These are phyloP conservation scores for Crioceris asparagi DNA, from an alignment of 2,888 invertebrate species.

Conservation along the genomic window DNA sequence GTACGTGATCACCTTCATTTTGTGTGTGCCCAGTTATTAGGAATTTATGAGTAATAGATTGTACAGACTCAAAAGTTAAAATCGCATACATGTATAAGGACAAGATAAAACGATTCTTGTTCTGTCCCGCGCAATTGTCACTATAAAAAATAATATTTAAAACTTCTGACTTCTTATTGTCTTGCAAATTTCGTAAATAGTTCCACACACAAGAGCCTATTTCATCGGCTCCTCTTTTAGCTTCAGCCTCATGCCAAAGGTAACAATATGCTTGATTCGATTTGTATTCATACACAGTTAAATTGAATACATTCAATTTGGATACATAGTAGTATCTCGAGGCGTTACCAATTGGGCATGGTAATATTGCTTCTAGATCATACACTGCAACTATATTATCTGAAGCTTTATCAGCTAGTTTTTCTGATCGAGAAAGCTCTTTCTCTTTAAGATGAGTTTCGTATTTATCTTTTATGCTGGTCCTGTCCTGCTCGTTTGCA, in stretches of 20 bases:
- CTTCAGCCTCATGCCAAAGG: constrained; percentile 24
- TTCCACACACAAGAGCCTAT: constrained; percentile 16
- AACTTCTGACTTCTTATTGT: constrained; percentile 4
- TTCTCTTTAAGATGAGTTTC: constrained; percentile 6
- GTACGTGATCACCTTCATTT: constrained; percentile 11
- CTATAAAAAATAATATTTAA: constrained; percentile 12
- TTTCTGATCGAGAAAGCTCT: constrained; percentile 9
- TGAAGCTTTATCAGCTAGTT: constrained; percentile 7
- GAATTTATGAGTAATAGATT: constrained; percentile 11
- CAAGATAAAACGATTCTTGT: constrained; percentile 11
- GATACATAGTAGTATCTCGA: constrained; percentile 22
- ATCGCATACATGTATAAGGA: constrained; percentile 10
- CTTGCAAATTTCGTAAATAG: constrained; percentile 6
- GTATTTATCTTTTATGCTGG: constrained; percentile 4
- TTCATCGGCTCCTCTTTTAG: constrained; percentile 24
- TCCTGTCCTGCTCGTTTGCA: constrained; percentile 3
- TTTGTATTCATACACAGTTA: constrained; percentile 21
- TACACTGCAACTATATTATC: constrained; percentile 5
- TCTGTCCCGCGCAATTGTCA: constrained; percentile 14
- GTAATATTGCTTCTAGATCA: constrained; percentile 21
- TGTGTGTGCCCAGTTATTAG: constrained; percentile 10
- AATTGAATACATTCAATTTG: constrained; percentile 25
- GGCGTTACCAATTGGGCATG: constrained; percentile 16
- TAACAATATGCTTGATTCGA: constrained; percentile 21
- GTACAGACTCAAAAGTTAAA: neutral